Evolutionary conservation across 1,140 invertebrate species (phyloP).

Genomic region (Mylabris phalerata): DNA sequence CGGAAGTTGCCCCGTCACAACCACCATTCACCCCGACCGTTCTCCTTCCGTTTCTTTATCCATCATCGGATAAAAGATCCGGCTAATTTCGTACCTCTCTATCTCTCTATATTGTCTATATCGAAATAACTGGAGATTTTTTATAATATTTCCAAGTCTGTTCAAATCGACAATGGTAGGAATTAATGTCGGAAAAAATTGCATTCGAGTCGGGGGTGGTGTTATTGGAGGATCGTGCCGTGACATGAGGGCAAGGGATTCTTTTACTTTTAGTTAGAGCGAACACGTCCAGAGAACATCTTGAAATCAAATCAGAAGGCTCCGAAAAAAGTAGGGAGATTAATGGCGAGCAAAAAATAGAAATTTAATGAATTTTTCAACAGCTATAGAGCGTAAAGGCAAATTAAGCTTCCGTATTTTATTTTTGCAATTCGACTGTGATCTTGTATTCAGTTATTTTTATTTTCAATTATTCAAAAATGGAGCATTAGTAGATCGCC

Average conservation of each 20-base stretch:
- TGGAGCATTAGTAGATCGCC: too few species aligned
- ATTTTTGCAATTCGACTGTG: constrained; percentile 1
- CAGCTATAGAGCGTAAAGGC: constrained; percentile 9
- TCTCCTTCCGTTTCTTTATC: constrained; percentile 35
- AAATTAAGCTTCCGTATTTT: constrained; percentile 19
- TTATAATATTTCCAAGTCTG: too few species aligned
- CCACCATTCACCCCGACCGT: constrained; percentile 19
- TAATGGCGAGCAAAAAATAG: constrained; percentile 24
- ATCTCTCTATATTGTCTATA: too few species aligned
- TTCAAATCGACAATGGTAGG: too few species aligned
- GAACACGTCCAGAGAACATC: neutral
- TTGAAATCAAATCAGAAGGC: constrained; percentile 23
- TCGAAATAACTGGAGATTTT: too few species aligned
- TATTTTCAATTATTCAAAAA: too few species aligned
- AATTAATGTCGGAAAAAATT: too few species aligned
- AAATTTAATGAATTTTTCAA: constrained; percentile 30
- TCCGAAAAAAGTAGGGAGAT: constrained; percentile 6
- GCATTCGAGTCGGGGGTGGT: neutral
- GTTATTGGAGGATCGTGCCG: constrained; percentile 23
- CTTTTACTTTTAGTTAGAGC: neutral
- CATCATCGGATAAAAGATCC: constrained; percentile 28
- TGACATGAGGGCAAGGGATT: constrained; percentile 24
- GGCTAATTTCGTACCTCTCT: constrained; percentile 26
- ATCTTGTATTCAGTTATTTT: too few species aligned
- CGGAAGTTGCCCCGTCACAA: constrained; percentile 37